Base-by-base conservation (phyloP, 2,113 vertebrate genomes). In the Ceyx melanurus region DNA sequence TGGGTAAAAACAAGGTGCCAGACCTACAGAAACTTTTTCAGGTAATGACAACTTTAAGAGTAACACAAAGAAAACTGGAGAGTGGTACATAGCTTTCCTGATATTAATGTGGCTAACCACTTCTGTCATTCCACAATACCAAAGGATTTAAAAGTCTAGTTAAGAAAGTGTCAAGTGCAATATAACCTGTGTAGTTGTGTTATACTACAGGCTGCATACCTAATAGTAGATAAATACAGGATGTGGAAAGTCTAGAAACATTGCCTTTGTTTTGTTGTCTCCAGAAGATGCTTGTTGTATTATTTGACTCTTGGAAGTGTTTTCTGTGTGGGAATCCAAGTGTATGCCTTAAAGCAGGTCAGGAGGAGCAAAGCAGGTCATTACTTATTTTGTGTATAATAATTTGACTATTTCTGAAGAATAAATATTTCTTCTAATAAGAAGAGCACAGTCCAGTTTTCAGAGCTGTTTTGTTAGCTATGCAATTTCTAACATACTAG, bases 11-110 rank as follows among this genome's bases (percentile, higher is more conserved):
- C 97, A 98, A 88, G 93, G 98, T 99, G 73, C 98, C 98, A n/a
- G 98, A 99, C 40, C 88, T 99, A 35, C 99, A 99, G 97, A 99
- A 93, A 92, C 6, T 99, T 45, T 99, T 99, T 97, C 99, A 99
- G 99, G 99, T 99, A 97, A 68, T 74, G 4, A 82, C 60, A 91
- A 58, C 61, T 84, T 94, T 54, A 51, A 84, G 70, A 93, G 19
- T 90, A 92, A 71, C 26, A 29, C 86, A 56, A 84, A 93, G 28
- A 90, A 78, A 74, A 62, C n/a, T 57, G 33, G 11, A 89, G 11
- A 82, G 23, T 56, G 40, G 56, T 43, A 57, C 56, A 25, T 82
- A 56, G 3, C 21, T 73, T 76, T 60, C 50, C 51, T 54, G 74
- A 64, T 71, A 87, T 76, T 82, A 80, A 76, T 19, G 26, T 48